These are phyloP conservation scores for Apoderus coryli DNA, from an alignment of 2,888 invertebrate species.

Conservation along the genomic window DNA sequence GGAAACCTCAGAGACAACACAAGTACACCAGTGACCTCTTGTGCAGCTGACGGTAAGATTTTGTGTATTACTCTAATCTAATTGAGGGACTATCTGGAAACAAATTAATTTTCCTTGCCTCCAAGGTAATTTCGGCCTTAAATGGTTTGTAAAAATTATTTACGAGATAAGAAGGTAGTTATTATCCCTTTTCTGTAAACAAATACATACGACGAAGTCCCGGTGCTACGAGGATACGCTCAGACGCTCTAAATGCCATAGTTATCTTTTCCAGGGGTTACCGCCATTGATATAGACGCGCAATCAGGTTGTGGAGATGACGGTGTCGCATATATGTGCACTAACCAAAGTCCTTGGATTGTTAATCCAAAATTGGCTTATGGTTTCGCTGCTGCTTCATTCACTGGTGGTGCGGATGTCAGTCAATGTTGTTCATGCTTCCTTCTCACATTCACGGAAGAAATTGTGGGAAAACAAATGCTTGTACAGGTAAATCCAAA, in stretches of 20 bases:
- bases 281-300: constrained; percentile 7
- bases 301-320: constrained; percentile 14
- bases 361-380: constrained; percentile 16
- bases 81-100: too few relatives aligned
- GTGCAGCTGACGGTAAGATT: constrained; percentile 14
- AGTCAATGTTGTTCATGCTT: constrained; percentile 15
- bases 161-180: too few relatives aligned
- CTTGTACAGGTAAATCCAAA: constrained; percentile 15
- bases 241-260: too few relatives aligned
- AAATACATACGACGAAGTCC: too few relatives aligned
- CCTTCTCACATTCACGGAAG: constrained; percentile 12
- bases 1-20: constrained; percentile 11
- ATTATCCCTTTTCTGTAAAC: too few relatives aligned
- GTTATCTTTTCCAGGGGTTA: too few relatives aligned
- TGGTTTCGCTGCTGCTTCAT: constrained; percentile 18
- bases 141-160: too few relatives aligned
- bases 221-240: too few relatives aligned
- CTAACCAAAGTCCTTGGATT: constrained; percentile 16
- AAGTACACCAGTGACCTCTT: constrained; percentile 11
- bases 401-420: constrained; percentile 14
- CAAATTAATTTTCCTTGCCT: too few relatives aligned
- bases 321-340: constrained; percentile 17
- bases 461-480: constrained; percentile 11
- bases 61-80: too few relatives aligned
- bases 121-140: too few relatives aligned